These are phyloP conservation scores for Percopsis omiscomaycus DNA, from an alignment of 2,797 vertebrate genomes.

Conservation along the genomic window DNA sequence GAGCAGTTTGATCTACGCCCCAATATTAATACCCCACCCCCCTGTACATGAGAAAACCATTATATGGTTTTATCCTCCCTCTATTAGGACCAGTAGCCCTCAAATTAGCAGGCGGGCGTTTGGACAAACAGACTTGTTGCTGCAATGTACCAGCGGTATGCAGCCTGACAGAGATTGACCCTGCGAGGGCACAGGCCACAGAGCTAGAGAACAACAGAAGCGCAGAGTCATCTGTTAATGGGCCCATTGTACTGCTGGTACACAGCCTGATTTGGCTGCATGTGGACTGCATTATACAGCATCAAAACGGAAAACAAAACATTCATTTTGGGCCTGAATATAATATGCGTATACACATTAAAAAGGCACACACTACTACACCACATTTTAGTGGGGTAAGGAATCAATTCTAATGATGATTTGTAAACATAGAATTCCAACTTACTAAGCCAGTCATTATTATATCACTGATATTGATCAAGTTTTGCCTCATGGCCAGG, in stretches of 20 bases:
- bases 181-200: constrained; percentile 36
- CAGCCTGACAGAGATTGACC: constrained; percentile 43
- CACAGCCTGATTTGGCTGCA: constrained; percentile 39
- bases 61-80: constrained; percentile 3
- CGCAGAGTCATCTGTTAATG: constrained; percentile 68
- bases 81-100: constrained; percentile 8
- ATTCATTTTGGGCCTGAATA: too few species aligned
- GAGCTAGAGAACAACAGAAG: constrained; percentile 66
- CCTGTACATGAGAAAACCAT: constrained; percentile 1
- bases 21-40: background rate
- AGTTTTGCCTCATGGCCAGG: too few species aligned
- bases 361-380: too few species aligned
- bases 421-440: too few species aligned
- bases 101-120: constrained; percentile 4
- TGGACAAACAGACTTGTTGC: constrained; percentile 18
- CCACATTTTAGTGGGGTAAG: too few species aligned
- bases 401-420: too few species aligned
- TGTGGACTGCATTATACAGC: constrained; percentile 45
- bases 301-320: constrained; percentile 2
- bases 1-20: background rate
- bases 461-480: too few species aligned
- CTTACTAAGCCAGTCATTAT: too few species aligned
- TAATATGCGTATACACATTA: too few species aligned
- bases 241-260: constrained; percentile 56
- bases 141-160: constrained; percentile 41